These are phyloP conservation scores for Lasioglossum lativentre DNA, from an alignment of 2,888 invertebrate genomes.

Conservation along the genomic window DNA sequence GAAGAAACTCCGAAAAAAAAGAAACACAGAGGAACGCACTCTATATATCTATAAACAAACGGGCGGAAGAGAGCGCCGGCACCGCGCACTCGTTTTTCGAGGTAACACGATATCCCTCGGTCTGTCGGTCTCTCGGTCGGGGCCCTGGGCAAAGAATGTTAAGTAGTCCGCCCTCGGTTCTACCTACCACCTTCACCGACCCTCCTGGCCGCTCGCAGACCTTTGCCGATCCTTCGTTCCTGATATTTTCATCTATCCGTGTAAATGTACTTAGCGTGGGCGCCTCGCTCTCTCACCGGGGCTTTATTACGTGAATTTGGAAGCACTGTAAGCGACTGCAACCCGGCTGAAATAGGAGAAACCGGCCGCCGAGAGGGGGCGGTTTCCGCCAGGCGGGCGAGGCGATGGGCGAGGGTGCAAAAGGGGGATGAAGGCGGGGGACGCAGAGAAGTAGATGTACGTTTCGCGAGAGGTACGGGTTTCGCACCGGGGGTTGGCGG, in stretches of 20 bases:
- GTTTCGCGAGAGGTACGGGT: conserved; percentile 70
- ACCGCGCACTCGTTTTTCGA: conserved; percentile 48
- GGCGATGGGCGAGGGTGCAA: conserved; percentile 3
- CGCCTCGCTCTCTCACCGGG: conserved; percentile 59
- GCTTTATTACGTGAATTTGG: conserved; percentile 78
- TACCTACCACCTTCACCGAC: conserved; percentile 43
- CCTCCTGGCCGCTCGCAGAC: conserved; percentile 6
- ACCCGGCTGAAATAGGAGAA: conserved; percentile 57
- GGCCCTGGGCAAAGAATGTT: conserved; percentile 68
- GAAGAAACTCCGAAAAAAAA: not conserved
- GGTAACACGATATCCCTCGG: conserved; percentile 59
- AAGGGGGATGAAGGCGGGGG: not conserved
- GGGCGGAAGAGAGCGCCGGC: conserved; percentile 19
- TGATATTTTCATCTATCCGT: conserved; percentile 77
- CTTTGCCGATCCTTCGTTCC: conserved; percentile 63
- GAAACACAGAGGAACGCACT: conserved; percentile 37
- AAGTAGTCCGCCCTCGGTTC: conserved; percentile 64
- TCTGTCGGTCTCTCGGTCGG: conserved; percentile 25
- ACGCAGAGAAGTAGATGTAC: conserved; percentile 64
- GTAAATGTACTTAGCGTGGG: conserved; percentile 74
- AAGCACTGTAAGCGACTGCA: conserved; percentile 70
- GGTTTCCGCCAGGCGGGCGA: not conserved
- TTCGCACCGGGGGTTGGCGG: conserved; percentile 47
- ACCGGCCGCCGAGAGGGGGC: conserved; percentile 31
- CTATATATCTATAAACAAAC: conserved; percentile 72